A percentile compares a stretch with the other conserved stretches of the same genome.
These are phyloP conservation scores for Polietes domitor DNA, from an alignment of 2,888 invertebrate genomes.

Conservation along the genomic window DNA sequence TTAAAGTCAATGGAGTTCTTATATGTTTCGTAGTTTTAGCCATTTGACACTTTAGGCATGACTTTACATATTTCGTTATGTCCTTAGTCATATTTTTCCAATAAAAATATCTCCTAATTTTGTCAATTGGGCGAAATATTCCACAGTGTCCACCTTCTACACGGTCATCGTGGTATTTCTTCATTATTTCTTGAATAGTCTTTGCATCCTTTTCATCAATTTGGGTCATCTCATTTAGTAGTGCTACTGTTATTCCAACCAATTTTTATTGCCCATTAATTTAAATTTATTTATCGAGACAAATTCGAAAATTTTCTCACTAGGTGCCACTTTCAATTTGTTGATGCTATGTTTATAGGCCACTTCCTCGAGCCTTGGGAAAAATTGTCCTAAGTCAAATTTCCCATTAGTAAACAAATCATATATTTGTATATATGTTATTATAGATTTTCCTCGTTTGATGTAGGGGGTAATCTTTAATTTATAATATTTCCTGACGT, in stretches of 20 bases:
- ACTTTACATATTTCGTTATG: constrained; percentile 22
- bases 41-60: not conserved
- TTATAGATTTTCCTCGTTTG: constrained; percentile 19
- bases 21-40: not conserved
- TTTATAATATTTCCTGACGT: constrained; percentile 47
- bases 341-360: constrained; percentile 37
- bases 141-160: constrained; percentile 6
- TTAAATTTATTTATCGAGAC: constrained; percentile 24
- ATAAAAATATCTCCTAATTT: constrained; percentile 51
- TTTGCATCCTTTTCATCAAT: not conserved
- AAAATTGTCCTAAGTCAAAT: constrained; percentile 41
- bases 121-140: constrained; percentile 14
- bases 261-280: no score
- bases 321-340: not conserved
- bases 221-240: not conserved
- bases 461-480: constrained; percentile 27
- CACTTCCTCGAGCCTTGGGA: constrained; percentile 41
- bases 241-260: constrained; percentile 40
- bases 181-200: not conserved
- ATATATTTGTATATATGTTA: constrained; percentile 15
- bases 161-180: not conserved
- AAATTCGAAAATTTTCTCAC: constrained; percentile 25
- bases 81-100: constrained; percentile 29
- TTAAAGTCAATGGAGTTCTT: not conserved
- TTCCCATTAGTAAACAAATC: constrained; percentile 39